Evolutionary conservation across 2,888 invertebrate genomes (phyloP).

Genomic region (Diabrotica balteata): DNA sequence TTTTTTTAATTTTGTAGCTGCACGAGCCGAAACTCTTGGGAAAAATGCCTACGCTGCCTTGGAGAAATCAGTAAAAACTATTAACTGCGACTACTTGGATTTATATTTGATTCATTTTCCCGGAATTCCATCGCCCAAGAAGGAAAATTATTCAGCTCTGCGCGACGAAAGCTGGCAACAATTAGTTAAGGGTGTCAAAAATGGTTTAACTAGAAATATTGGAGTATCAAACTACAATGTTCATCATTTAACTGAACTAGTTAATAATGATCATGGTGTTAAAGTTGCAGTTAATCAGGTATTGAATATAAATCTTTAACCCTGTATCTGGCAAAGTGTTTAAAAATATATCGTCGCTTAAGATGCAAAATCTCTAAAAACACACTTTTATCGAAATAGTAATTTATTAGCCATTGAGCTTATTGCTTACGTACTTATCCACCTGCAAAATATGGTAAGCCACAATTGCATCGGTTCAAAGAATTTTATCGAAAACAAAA

Average conservation of each 20-base stretch:
- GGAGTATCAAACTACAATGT: conserved; percentile 85
- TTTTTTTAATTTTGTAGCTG: not conserved
- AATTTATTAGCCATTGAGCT: too few relatives aligned
- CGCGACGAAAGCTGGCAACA: conserved; percentile 73
- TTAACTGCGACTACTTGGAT: conserved; percentile 76
- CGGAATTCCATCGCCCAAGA: conserved; percentile 66
- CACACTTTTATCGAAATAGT: too few relatives aligned
- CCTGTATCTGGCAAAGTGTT: too few relatives aligned
- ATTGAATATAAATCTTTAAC: conserved; percentile 54
- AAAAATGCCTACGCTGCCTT: conserved; percentile 63
- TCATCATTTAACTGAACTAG: conserved; percentile 71
- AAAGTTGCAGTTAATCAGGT: conserved; percentile 82
- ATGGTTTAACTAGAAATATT: conserved; percentile 70
- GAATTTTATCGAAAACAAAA: too few relatives aligned
- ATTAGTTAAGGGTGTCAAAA: conserved; percentile 68
- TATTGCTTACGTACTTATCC: too few relatives aligned
- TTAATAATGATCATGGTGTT: conserved; percentile 62
- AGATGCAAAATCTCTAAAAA: too few relatives aligned
- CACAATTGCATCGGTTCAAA: too few relatives aligned
- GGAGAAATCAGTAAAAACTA: conserved; percentile 66
- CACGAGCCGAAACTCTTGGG: conserved; percentile 51
- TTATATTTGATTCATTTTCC: conserved; percentile 86
- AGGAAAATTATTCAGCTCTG: conserved; percentile 57
- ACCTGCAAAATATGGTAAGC: too few relatives aligned
- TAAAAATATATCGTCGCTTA: too few relatives aligned